Evolutionary conservation across 1,140 invertebrate genomes (phyloP).

Genomic region (Tetramorium parvispinum): DNA sequence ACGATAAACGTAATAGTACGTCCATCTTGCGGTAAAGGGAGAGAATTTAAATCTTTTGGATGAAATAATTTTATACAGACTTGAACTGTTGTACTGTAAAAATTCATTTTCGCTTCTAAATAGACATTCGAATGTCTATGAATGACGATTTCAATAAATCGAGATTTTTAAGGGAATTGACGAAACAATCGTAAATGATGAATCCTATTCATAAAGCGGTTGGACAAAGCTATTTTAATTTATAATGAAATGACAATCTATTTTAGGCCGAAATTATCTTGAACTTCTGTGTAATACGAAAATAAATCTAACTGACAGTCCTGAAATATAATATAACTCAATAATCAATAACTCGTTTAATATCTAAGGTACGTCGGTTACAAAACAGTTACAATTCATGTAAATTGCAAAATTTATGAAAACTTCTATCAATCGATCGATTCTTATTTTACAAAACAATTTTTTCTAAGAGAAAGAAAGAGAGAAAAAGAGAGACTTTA

Average conservation of each 20-base stretch:
- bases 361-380: neutral
- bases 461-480: neutral
- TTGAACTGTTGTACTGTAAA: neutral
- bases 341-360: slow-evolving; percentile 1
- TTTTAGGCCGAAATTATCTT: neutral
- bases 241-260: neutral
- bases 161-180: neutral
- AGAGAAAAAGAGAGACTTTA: too few relatives aligned
- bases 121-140: neutral
- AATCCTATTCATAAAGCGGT: neutral
- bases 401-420: neutral
- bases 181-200: neutral
- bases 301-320: neutral
- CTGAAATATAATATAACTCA: neutral
- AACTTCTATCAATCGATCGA: neutral
- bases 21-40: slow-evolving; percentile 15
- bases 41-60: neutral
- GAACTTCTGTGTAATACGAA: neutral
- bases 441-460: neutral
- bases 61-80: neutral
- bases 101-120: neutral
- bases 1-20: slow-evolving; percentile 1
- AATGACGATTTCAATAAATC: neutral
- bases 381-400: neutral
- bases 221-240: slow-evolving; percentile 9